phyloP scores from a whole-genome alignment of 2,113 vertebrate genomes.

The Brachyhypopomus occidentalis region DNA sequence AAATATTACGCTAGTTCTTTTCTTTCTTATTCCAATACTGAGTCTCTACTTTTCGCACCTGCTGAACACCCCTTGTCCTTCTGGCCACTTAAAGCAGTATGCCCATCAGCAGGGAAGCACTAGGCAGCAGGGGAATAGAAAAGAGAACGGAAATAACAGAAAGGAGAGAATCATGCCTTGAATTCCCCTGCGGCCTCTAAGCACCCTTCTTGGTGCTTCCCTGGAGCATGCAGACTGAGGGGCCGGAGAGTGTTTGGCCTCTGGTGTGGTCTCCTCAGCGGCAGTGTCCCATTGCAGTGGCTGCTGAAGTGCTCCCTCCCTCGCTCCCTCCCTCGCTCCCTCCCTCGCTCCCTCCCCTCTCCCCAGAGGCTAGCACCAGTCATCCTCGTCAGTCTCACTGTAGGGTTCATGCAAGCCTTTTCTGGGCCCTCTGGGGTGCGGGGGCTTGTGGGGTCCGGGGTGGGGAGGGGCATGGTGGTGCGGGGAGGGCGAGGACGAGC shows the following conservation, averaged over 20 bases:
- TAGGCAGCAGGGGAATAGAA: conserved; percentile 61
- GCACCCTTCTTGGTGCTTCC: conserved; percentile 56
- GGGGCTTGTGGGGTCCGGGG: conserved; percentile 74
- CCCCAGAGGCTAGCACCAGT: conserved; percentile 89
- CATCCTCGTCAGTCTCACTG: conserved; percentile 87
- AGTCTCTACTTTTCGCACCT: conserved; percentile 29
- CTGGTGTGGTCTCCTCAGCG: background rate
- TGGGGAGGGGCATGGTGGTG: conserved; percentile 76
- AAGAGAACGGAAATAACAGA: conserved; percentile 60
- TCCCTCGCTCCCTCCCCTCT: conserved; percentile 50
- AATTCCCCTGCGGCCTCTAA: conserved; percentile 65
- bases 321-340: background rate
- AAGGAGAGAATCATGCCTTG: conserved; percentile 59
- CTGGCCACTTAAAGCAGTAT: conserved; percentile 49
- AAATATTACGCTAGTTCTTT: conserved; percentile 37
- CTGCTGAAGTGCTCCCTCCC: background rate
- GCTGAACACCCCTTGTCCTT: conserved; percentile 43
- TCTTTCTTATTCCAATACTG: conserved; percentile 51
- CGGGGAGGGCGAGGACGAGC: conserved; percentile 78
- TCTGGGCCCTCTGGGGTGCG: conserved; percentile 75
- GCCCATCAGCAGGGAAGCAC: conserved; percentile 52
- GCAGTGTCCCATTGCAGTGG: background rate
- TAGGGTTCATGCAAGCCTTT: conserved; percentile 87
- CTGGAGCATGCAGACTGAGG: conserved; percentile 35
- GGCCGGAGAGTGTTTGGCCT: background rate